These are phyloP conservation scores for Ochropleura plecta DNA, from an alignment of 2,888 invertebrate genomes.

Conservation along the genomic window DNA sequence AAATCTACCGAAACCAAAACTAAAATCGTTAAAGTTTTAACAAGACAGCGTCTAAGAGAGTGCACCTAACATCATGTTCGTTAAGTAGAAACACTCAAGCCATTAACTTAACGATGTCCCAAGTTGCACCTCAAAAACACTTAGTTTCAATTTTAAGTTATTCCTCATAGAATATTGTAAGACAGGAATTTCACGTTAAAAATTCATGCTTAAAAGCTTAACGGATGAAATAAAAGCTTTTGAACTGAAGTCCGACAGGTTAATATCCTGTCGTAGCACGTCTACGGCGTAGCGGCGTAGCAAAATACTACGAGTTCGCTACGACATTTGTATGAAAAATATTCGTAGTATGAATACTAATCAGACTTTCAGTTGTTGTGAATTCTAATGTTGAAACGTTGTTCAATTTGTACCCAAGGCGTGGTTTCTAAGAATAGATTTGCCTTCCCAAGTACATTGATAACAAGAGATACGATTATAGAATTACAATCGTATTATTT, in stretches of 20 bases:
- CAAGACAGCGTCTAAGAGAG: slow-evolving; percentile 33
- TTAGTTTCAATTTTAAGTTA: slow-evolving; percentile 63
- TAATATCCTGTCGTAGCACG: slow-evolving; percentile 70
- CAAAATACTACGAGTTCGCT: slow-evolving; percentile 62
- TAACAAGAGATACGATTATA: slow-evolving; percentile 23
- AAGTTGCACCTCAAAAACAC: slow-evolving; percentile 63
- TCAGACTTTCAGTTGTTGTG: slow-evolving; percentile 15
- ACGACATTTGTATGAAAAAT: slow-evolving; percentile 61
- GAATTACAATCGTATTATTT: slow-evolving; percentile 24
- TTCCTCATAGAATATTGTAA: slow-evolving; percentile 54
- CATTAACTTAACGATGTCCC: slow-evolving; percentile 59
- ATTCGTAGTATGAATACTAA: slow-evolving; percentile 58
- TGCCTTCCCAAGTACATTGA: slow-evolving; percentile 9
- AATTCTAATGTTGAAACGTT: slow-evolving; percentile 17
- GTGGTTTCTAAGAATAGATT: slow-evolving; percentile 32
- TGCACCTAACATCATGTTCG: slow-evolving; percentile 39
- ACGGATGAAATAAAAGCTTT: slow-evolving; percentile 63
- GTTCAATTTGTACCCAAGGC: slow-evolving; percentile 30
- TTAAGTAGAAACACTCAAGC: slow-evolving; percentile 61
- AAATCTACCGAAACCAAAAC: slow-evolving; percentile 17
- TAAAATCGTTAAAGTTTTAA: slow-evolving; percentile 35
- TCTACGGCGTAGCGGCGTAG: slow-evolving; percentile 62
- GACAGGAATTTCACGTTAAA: slow-evolving; percentile 48
- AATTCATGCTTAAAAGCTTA: slow-evolving; percentile 56
- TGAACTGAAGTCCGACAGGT: slow-evolving; percentile 58